Conservation (phyloP, 2,113 vertebrate species). For the Motacilla alba region DNA sequence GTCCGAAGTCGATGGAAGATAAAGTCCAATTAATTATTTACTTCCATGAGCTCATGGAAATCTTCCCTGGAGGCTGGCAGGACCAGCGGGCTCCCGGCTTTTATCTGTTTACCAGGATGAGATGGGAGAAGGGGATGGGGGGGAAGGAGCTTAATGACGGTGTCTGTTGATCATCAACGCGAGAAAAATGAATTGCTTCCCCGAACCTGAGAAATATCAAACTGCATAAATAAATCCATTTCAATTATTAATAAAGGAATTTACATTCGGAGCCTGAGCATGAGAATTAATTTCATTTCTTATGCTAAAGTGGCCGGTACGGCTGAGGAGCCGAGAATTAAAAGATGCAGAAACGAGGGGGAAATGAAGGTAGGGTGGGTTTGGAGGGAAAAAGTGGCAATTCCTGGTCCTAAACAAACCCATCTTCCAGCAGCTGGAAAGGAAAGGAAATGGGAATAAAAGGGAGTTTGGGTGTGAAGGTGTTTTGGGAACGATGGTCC, state of each 20-base stretch:
- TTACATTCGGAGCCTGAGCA: slow-evolving; percentile 68
- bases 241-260: slow-evolving; percentile 78
- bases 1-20: background rate
- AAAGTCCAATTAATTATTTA: slow-evolving; percentile 7
- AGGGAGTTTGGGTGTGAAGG: background rate
- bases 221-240: slow-evolving; percentile 75
- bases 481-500: background rate
- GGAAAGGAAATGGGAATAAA: background rate
- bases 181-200: slow-evolving; percentile 72
- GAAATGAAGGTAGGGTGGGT: background rate
- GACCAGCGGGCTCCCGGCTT: background rate
- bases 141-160: background rate
- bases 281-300: slow-evolving; percentile 73
- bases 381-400: background rate
- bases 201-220: slow-evolving; percentile 75
- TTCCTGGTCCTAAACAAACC: background rate
- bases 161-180: slow-evolving; percentile 44
- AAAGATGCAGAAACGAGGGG: background rate
- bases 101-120: background rate
- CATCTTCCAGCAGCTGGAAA: background rate
- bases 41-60: background rate
- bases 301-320: slow-evolving; percentile 59
- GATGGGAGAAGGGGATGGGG: background rate
- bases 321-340: slow-evolving; percentile 1
- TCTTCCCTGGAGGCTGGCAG: background rate